These are phyloP conservation scores for Battus philenor DNA, from an alignment of 1,140 invertebrate genomes.

Conservation along the genomic window DNA sequence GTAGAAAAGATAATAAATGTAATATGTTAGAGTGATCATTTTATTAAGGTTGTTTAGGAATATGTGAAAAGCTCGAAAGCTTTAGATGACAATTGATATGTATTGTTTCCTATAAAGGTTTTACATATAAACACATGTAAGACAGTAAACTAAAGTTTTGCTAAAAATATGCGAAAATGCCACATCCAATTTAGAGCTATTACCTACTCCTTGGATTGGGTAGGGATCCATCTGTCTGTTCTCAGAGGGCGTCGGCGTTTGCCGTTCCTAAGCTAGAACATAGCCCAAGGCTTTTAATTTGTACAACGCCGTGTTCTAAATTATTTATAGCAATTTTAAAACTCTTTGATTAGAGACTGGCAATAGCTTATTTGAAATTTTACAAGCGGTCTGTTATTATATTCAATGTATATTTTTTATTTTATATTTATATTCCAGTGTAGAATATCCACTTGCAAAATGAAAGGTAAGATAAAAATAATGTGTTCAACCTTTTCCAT, in stretches of 20 bases:
- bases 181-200: slow-evolving; percentile 1
- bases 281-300: slow-evolving; percentile 55
- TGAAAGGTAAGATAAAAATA: too few relatives aligned
- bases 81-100: not conserved
- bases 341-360: slow-evolving; percentile 48
- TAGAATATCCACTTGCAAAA: too few relatives aligned
- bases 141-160: not conserved
- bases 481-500: too few relatives aligned
- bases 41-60: too few relatives aligned
- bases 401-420: slow-evolving; percentile 1
- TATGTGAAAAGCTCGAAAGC: not conserved
- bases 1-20: too few relatives aligned
- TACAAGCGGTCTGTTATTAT: not conserved
- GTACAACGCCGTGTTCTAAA: slow-evolving; percentile 43
- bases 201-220: slow-evolving; percentile 19
- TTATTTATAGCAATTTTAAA: slow-evolving; percentile 54
- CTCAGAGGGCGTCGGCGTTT: slow-evolving; percentile 39
- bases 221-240: slow-evolving; percentile 53
- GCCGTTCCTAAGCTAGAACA: slow-evolving; percentile 21
- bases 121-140: slow-evolving; percentile 24
- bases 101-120: not conserved
- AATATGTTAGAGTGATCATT: too few relatives aligned
- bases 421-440: not conserved
- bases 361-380: too few relatives aligned
- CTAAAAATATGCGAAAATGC: not conserved